Base-by-base conservation (phyloP, 2,797 vertebrate species). In the Salmo trutta region DNA sequence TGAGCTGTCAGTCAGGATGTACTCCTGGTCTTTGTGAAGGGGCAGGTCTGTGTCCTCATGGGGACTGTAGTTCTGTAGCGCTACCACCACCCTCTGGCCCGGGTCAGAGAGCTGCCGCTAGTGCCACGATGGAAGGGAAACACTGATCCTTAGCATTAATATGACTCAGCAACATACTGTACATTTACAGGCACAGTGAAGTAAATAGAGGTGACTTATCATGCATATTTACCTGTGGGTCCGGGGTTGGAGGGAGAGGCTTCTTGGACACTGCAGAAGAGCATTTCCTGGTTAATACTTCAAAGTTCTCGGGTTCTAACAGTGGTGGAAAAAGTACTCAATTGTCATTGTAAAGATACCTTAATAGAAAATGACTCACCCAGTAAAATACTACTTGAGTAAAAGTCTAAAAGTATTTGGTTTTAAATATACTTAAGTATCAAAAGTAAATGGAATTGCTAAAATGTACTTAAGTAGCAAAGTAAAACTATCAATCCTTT, bases 231-330 rank as follows among this genome's bases (percentile, higher is more conserved):
- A 99, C 98, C 95, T 94, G 83, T 90, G 93, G 91, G 79, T 96
- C 95, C 21, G 97, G 97, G 86, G 95, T 95, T 67, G 95, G 92
- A 79, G 97, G 97, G 82, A 98, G 95, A 77, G 97, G 96, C 89
- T 97, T 98, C 93, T 96, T 97, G 75, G 96, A 95, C 72, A 92
- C 97, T 99, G 91, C 56, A 41, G 36, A 41, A 41, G 36, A 41
- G 7, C 7, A 41, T 41, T 41, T 41, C 6, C 6, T 41, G 36
- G 36, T 41, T 41, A 7, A 41, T 41, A 8, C 36, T 41, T 41
- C 7, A 41, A 41, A 41, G 6, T 31, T 31, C 31, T 31, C 3
- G 33, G 5, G 5, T 36, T 36, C 33, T 36, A 4, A 31, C 31
- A 31, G 31, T 31, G 31, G 31, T 31, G 31, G 31, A 0, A 31